Evolutionary conservation across 2,113 vertebrate genomes (phyloP).

Genomic region (Toxotes chatareus): DNA sequence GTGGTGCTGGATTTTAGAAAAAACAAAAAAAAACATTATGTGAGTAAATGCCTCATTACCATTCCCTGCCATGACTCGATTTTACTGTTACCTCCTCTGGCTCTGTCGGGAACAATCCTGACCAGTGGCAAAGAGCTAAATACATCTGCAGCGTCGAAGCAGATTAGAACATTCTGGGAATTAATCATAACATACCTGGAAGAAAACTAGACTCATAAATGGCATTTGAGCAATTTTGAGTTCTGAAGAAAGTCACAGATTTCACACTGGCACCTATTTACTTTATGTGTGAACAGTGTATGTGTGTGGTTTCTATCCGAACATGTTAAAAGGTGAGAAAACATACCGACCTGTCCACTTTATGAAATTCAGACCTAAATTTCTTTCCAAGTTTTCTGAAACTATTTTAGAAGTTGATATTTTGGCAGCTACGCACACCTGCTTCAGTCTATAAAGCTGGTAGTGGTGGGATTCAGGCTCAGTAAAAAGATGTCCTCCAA

Average conservation of each 20-base stretch:
- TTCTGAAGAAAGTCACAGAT: background rate
- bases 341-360: too few species aligned
- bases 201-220: slow-evolving; percentile 33
- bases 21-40: background rate
- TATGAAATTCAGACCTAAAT: too few species aligned
- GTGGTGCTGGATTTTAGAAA: slow-evolving; percentile 4
- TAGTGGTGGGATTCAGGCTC: too few species aligned
- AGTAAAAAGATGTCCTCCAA: too few species aligned
- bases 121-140: slow-evolving; percentile 47
- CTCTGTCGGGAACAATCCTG: slow-evolving; percentile 50
- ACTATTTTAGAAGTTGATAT: too few species aligned
- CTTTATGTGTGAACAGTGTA: background rate
- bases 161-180: slow-evolving; percentile 51
- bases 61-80: slow-evolving; percentile 25
- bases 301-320: background rate
- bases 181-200: slow-evolving; percentile 47
- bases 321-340: too few species aligned
- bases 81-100: slow-evolving; percentile 37
- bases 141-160: slow-evolving; percentile 8
- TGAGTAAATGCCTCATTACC: slow-evolving; percentile 52
- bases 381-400: too few species aligned
- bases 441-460: too few species aligned
- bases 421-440: too few species aligned
- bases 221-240: slow-evolving; percentile 1
- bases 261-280: background rate